These are phyloP conservation scores for Pomphorhynchus laevis DNA, from an alignment of 1,140 invertebrate genomes.

Conservation along the genomic window DNA sequence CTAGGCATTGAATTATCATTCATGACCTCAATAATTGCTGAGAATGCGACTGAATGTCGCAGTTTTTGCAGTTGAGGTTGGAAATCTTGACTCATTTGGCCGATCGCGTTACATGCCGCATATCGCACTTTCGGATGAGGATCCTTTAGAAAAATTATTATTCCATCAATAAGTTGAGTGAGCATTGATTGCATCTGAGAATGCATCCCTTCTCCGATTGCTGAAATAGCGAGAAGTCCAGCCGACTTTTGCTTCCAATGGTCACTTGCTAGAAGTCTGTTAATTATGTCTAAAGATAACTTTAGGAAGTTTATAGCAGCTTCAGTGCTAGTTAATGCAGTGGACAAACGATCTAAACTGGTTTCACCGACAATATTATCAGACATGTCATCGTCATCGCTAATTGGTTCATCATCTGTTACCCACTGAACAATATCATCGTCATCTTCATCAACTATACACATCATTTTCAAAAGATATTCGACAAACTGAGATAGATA, in stretches of 20 bases:
- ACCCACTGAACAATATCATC: neutral
- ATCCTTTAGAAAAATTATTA: conserved; percentile 51
- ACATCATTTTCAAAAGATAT: too few species aligned
- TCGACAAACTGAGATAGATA: too few species aligned
- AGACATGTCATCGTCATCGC: neutral
- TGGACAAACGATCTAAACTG: conserved; percentile 66
- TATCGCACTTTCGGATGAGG: conserved; percentile 65
- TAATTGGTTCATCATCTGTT: neutral
- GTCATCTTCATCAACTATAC: neutral
- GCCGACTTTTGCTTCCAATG: conserved; percentile 37
- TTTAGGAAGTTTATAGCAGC: too few species aligned
- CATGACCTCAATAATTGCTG: conserved; percentile 45
- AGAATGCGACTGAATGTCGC: conserved; percentile 62
- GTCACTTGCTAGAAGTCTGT: too few species aligned
- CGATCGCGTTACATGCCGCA: conserved; percentile 89
- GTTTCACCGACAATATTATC: conserved; percentile 67
- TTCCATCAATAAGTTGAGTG: conserved; percentile 41
- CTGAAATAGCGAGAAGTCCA: conserved; percentile 83
- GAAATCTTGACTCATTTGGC: conserved; percentile 95
- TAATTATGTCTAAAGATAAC: too few species aligned
- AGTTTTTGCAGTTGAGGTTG: conserved; percentile 78
- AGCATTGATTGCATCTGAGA: conserved; percentile 81
- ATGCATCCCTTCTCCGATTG: conserved; percentile 81
- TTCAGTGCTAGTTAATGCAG: conserved; percentile 23
- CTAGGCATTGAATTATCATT: conserved; percentile 58